A percentile compares a stretch with the other conserved stretches of the same genome.
These are phyloP conservation scores for Cephalopholis sonnerati DNA, from an alignment of 2,113 vertebrate genomes.

Conservation along the genomic window DNA sequence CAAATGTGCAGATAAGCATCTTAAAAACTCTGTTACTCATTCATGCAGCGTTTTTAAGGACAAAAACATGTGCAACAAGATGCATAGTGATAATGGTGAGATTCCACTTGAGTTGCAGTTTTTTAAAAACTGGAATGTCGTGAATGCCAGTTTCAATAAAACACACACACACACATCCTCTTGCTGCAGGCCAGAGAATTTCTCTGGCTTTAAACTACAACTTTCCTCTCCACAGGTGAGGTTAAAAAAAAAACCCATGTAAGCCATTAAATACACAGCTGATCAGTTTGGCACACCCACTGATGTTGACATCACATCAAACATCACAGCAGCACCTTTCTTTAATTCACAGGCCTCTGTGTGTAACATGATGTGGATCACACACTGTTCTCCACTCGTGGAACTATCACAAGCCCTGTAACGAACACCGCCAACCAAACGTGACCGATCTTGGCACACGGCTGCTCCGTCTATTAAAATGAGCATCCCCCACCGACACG, in stretches of 20 bases:
- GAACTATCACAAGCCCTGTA: slow-evolving; percentile 68
- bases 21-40: background rate
- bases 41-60: background rate
- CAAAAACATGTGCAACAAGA: background rate
- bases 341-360: slow-evolving; percentile 19
- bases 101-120: slow-evolving; percentile 24
- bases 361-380: slow-evolving; percentile 62
- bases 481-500: slow-evolving; percentile 39
- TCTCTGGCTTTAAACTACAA: slow-evolving; percentile 27
- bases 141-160: slow-evolving; percentile 43
- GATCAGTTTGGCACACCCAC: slow-evolving; percentile 20
- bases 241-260: slow-evolving; percentile 11
- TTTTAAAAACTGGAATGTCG: slow-evolving; percentile 15
- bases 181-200: slow-evolving; percentile 28
- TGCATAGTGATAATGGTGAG: background rate
- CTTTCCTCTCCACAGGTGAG: slow-evolving; percentile 29
- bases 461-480: slow-evolving; percentile 61
- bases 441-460: slow-evolving; percentile 62
- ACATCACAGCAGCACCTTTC: slow-evolving; percentile 34
- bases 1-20: slow-evolving; percentile 32
- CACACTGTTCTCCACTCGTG: slow-evolving; percentile 56
- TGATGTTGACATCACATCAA: slow-evolving; percentile 10
- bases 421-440: slow-evolving; percentile 69
- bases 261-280: slow-evolving; percentile 27
- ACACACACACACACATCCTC: slow-evolving; percentile 36